Percentiles rank a stretch among this genome's conserved stretches.
These are phyloP conservation scores for Oreochromis niloticus DNA, from an alignment of 2,113 vertebrate genomes.

Conservation along the genomic window DNA sequence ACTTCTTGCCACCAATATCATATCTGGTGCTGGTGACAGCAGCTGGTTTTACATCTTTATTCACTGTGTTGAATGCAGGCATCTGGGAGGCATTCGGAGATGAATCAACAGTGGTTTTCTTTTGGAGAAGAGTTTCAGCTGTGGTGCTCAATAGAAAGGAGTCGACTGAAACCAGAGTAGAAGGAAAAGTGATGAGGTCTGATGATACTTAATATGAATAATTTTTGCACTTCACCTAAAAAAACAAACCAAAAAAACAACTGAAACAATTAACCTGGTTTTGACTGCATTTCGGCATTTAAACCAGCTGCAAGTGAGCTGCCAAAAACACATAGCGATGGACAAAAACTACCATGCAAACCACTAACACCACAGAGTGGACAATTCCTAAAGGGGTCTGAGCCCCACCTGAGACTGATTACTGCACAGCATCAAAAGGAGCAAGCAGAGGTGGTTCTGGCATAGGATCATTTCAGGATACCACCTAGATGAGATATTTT, in stretches of 20 bases:
- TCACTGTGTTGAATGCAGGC: background rate
- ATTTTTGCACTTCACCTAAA: background rate
- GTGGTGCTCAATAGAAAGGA: background rate
- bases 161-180: background rate
- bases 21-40: background rate
- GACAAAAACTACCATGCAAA: background rate
- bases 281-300: background rate
- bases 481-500: background rate
- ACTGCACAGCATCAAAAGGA: background rate
- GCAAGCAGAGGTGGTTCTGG: background rate
- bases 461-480: background rate
- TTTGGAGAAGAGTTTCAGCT: background rate
- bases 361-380: background rate
- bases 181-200: background rate
- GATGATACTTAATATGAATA: background rate
- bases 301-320: background rate
- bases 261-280: background rate
- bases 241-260: rapidly evolving
- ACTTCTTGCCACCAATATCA: background rate
- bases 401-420: background rate
- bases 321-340: background rate
- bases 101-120: background rate
- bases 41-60: background rate
- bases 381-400: background rate
- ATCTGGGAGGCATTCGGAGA: background rate